Evolutionary conservation across 2,797 vertebrate genomes (phyloP), one percentile per base, ranked within the genome.

Genomic region (Holocentrus rufus): DNA sequence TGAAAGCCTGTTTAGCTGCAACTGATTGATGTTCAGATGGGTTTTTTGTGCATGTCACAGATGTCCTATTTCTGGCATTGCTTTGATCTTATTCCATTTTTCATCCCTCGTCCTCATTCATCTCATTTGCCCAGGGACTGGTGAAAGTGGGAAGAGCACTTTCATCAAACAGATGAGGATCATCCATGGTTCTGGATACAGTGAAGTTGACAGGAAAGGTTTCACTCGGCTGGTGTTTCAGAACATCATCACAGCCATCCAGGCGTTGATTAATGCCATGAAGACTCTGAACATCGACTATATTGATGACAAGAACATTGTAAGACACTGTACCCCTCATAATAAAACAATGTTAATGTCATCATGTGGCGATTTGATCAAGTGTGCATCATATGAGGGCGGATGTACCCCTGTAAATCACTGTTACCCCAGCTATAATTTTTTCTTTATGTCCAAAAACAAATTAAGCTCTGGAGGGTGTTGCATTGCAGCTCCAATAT

Each of bases 151-250:
- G 46, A 98, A 98, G 84, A 97, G 96, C 88, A 98, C 96, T 2
- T 98, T 98, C 77, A 96, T 98, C 92, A 98, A 97, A 84, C 96
- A 98, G 89, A 97, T 97, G 95, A 94, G 96, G 89, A 98, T 98
- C 86, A 96, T 97, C 81, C 95, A 97, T 27, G 96, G 96, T 7
- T 86, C 84, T 0, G 96, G 96, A 54, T 98, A 96, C 91, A 92
- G 72, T 1, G 95, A 96, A 1, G 88, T 90, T 14, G 96, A 98
- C 50, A 93, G 85, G 74, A 94, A 82, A 64, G 78, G 85, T 15
- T 97, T 95, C 89, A 93, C 88, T 1, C 93, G 90, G 64, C 76
- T 96, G 58, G 92, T 97, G 84, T 94, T 93, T 82, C 95, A 96
- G 87, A 98, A 97, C 80, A 93, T 96, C 70, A 72, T 96, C 87